These are phyloP conservation scores for Troilus luridus DNA, from an alignment of 2,888 invertebrate genomes.

Conservation along the genomic window DNA sequence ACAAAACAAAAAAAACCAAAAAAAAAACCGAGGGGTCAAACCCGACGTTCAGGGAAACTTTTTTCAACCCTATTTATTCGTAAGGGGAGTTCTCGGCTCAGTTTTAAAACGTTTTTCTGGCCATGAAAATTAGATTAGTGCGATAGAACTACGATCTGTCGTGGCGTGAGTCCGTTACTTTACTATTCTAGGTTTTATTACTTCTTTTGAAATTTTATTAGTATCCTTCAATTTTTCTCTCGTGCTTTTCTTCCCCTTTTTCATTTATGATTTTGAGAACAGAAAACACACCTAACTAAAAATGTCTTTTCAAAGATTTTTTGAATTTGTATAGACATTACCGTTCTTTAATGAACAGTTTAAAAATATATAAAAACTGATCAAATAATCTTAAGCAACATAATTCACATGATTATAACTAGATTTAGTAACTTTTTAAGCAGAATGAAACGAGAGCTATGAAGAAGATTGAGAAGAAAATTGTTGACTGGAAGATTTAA, in stretches of 20 bases:
- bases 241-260: background rate
- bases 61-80: slow-evolving; percentile 41
- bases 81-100: slow-evolving; percentile 26
- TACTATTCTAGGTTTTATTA: background rate
- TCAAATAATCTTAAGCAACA: too few species aligned
- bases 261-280: too few species aligned
- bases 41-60: background rate
- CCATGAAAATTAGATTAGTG: slow-evolving; percentile 49
- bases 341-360: too few species aligned
- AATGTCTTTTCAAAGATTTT: too few species aligned
- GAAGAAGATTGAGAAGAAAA: too few species aligned
- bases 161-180: background rate
- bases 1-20: slow-evolving; percentile 2
- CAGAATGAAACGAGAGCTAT: too few species aligned
- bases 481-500: too few species aligned
- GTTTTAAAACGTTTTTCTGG: slow-evolving; percentile 48
- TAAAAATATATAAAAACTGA: too few species aligned
- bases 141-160: background rate
- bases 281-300: too few species aligned
- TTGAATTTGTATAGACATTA: too few species aligned
- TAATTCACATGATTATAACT: too few species aligned
- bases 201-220: background rate
- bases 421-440: too few species aligned
- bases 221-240: background rate
- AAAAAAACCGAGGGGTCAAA: background rate